Base-by-base conservation (phyloP, 1,140 invertebrate species). In the Subanguina moxae region DNA sequence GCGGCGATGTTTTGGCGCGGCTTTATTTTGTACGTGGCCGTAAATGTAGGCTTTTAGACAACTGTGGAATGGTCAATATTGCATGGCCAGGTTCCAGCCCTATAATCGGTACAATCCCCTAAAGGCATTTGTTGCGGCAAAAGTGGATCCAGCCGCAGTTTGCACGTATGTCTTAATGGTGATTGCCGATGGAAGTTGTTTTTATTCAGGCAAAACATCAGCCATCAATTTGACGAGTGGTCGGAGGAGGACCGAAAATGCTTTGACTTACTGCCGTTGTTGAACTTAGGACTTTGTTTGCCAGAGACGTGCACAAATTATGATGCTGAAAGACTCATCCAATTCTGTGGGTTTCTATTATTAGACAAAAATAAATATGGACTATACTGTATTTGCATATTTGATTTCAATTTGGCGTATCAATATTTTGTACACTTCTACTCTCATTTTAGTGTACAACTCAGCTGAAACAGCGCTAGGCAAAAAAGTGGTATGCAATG, bases 251-350 rank as follows among this genome's bases (percentile, higher is more conserved):
- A 82, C 58, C 63, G 52, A 25, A 68, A 63, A 32, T 82, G 80
- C 59, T 82, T 82, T 43, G 74, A 77, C 28, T 62, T 82, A 56
- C 62, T 82, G 59, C 80, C 80, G 11, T 65, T 82, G 21, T 45
- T 82, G 1, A 82, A 82, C 62, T 67, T 81, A 25, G 80, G 80
- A 30, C 57, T 82, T 17, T 82, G 80, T 57, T 73, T 71, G 38
- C 80, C 80, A 7, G 81, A 82, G 61, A 77, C 78, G 9, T 82
- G 80, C 46, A 82, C 80, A 1, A 70, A 80, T 63, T 78, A 82
- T 67, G 80, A 82, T 70, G 77, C 80, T 1, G 59, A 71, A 48
- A 68, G 68, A 48, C 75, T 82, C 38, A 28, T 82, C 13, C 59
- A 80, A 52, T 80, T 78, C 56, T 59, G 78, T 80, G 63, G 43